phyloP scores from a whole-genome alignment of 2,888 invertebrate species.

The Mycalesis mineus region DNA sequence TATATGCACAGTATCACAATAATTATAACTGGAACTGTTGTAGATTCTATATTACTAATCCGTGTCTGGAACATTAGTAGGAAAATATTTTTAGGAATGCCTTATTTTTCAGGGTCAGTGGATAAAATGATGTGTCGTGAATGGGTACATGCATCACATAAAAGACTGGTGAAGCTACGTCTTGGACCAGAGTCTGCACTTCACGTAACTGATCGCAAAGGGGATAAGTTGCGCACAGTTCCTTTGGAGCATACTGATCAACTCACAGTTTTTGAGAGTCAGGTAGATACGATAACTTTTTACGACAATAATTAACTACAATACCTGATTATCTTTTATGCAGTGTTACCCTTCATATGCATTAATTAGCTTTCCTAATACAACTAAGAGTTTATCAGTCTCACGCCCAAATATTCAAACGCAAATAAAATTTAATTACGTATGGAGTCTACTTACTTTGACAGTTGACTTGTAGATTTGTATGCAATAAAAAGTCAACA shows the following conservation, averaged over 20 bases:
- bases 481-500: no score
- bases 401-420: no score
- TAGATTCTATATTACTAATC: no score
- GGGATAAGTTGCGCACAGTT: slow-evolving; percentile 91
- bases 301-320: no score
- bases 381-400: no score
- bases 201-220: slow-evolving; percentile 93
- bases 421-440: no score
- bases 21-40: no score
- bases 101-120: slow-evolving; percentile 77
- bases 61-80: not conserved
- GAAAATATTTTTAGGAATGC: not conserved
- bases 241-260: slow-evolving; percentile 86
- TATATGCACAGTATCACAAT: not conserved
- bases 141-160: slow-evolving; percentile 95
- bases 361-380: no score
- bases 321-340: no score
- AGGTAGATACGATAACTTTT: slow-evolving; percentile 65
- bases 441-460: no score
- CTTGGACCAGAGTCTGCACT: slow-evolving; percentile 93
- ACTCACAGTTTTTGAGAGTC: slow-evolving; percentile 92
- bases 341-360: no score
- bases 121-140: slow-evolving; percentile 96
- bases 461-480: no score
- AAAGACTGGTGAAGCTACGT: slow-evolving; percentile 91